Percentiles rank a stretch among this genome's conserved stretches.
Conservation (phyloP, 2,888 invertebrate species). For the Cantharis nigra region DNA sequence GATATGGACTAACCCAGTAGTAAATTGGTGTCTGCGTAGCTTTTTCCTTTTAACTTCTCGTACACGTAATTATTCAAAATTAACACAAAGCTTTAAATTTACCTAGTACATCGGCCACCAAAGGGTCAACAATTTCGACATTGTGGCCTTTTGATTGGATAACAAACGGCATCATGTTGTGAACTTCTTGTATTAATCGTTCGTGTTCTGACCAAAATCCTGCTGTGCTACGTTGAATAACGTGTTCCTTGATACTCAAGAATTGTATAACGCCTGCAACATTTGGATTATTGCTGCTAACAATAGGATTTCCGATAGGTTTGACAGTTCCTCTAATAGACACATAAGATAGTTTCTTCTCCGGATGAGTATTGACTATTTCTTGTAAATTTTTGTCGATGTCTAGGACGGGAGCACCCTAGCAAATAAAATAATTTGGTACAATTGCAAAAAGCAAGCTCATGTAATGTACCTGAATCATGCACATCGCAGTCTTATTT, state of each 20-base stretch:
- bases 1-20: neutral
- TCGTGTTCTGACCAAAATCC: constrained; percentile 87
- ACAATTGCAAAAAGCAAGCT: neutral
- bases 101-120: constrained; percentile 73
- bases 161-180: constrained; percentile 80
- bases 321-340: constrained; percentile 76
- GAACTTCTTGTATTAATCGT: constrained; percentile 76
- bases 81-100: constrained; percentile 10
- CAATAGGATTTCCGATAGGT: constrained; percentile 75
- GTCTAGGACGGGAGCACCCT: constrained; percentile 73
- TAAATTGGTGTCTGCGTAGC: neutral
- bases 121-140: constrained; percentile 77
- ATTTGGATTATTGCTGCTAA: constrained; percentile 72
- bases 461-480: constrained; percentile 68
- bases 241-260: constrained; percentile 80
- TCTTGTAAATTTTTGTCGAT: constrained; percentile 67
- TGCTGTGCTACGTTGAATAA: constrained; percentile 79
- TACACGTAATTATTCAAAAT: no score
- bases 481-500: constrained; percentile 72
- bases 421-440: constrained; percentile 34
- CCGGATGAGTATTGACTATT: constrained; percentile 65
- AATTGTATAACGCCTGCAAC: constrained; percentile 81
- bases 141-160: constrained; percentile 65
- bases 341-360: constrained; percentile 72
- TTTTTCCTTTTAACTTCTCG: neutral